phyloP scores from a whole-genome alignment of 2,113 vertebrate species.

The Raphicerus campestris region DNA sequence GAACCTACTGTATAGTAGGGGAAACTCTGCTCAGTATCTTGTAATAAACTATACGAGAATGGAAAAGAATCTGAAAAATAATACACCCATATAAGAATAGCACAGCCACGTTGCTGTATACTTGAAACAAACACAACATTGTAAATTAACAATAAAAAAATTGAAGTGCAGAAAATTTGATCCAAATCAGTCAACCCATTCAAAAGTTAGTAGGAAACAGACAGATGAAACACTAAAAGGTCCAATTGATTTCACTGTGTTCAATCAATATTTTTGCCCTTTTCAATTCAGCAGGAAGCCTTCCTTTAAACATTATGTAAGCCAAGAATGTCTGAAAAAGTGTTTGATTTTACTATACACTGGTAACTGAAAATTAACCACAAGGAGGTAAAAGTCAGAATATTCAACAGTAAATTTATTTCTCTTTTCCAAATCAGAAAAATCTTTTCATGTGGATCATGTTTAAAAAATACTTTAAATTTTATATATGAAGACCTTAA shows the following conservation, averaged over 20 bases:
- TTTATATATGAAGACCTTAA: neutral
- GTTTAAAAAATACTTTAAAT: neutral
- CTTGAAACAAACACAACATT: neutral
- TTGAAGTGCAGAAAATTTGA: neutral
- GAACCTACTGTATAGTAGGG: neutral
- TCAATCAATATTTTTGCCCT: constrained; percentile 56
- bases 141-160: neutral
- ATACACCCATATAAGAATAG: neutral
- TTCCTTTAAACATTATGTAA: constrained; percentile 39
- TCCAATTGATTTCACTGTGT: constrained; percentile 16
- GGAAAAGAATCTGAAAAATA: neutral
- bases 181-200: constrained; percentile 15
- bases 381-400: constrained; percentile 9
- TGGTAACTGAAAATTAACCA: constrained; percentile 52
- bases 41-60: neutral
- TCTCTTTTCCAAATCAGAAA: neutral
- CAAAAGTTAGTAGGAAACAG: constrained; percentile 44
- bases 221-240: constrained; percentile 48
- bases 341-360: constrained; percentile 48
- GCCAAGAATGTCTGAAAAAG: neutral
- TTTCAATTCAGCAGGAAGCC: constrained; percentile 41
- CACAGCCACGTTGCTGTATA: neutral
- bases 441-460: neutral
- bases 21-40: neutral
- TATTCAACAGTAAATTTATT: constrained; percentile 10